Percentiles rank a stretch among this genome's conserved stretches.
phyloP scores from a whole-genome alignment of 2,113 vertebrate species.

The Pangasianodon hypophthalmus region DNA sequence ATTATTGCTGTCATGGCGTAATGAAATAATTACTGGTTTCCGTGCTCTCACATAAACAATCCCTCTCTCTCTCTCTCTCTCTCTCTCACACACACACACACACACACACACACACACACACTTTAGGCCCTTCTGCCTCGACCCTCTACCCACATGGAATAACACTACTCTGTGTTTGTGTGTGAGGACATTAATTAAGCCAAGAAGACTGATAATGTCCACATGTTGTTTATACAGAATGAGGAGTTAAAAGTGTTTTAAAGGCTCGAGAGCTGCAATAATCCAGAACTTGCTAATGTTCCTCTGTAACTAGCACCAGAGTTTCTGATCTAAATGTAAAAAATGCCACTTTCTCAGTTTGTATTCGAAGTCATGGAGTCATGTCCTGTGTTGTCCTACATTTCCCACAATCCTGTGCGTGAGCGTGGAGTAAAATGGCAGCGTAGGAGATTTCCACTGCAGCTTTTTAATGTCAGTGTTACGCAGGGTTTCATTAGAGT shows the following conservation, averaged over 20 bases:
- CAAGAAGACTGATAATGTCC: slow-evolving; percentile 49
- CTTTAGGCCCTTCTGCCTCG: slow-evolving; percentile 30
- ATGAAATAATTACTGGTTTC: slow-evolving; percentile 82
- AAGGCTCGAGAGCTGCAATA: neutral
- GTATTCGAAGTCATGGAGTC: neutral
- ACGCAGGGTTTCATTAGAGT: too few relatives aligned
- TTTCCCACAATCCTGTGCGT: neutral
- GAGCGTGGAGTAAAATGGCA: neutral
- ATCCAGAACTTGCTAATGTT: neutral
- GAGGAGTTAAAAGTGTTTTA: slow-evolving; percentile 16
- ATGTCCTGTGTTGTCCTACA: neutral
- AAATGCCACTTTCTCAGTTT: neutral
- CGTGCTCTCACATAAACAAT: slow-evolving; percentile 53
- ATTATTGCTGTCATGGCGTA: slow-evolving; percentile 78
- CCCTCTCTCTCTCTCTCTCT: slow-evolving; percentile 18
- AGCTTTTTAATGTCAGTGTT: neutral
- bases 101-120: slow-evolving; percentile 37
- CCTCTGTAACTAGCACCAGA: neutral
- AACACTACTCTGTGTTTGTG: slow-evolving; percentile 45
- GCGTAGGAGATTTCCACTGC: neutral
- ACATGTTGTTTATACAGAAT: slow-evolving; percentile 40
- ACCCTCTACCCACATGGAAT: slow-evolving; percentile 37
- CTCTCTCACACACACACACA: slow-evolving; percentile 31
- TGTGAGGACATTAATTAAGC: slow-evolving; percentile 65
- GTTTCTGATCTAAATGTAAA: neutral